Conservation (phyloP, 1,140 invertebrate genomes). For the Ostrea denselamellosa region DNA sequence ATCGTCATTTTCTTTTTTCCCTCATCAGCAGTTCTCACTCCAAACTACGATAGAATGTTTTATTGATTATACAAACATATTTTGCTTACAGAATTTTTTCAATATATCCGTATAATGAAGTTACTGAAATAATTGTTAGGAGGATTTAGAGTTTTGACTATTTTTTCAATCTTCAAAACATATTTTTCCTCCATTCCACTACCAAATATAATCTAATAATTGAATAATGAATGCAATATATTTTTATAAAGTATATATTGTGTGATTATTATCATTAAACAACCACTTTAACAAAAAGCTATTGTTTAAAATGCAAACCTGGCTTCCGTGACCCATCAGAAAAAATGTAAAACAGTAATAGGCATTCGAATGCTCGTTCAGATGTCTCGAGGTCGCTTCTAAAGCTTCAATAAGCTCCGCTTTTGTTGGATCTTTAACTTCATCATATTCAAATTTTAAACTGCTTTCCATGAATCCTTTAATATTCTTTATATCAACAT, state of each 20-base stretch:
- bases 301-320: neutral
- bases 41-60: conserved; percentile 16
- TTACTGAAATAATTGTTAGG: too few species aligned
- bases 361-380: neutral
- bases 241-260: neutral
- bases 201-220: neutral
- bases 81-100: neutral
- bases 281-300: neutral
- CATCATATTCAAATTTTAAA: neutral
- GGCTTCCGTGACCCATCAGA: conserved; percentile 31
- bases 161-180: too few species aligned
- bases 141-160: too few species aligned
- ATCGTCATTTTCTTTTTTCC: conserved; percentile 44
- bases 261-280: too few species aligned
- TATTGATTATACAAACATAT: neutral
- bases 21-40: conserved; percentile 17
- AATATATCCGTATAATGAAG: too few species aligned
- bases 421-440: conserved; percentile 26
- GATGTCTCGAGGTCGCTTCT: neutral
- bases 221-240: too few species aligned
- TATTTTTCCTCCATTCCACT: neutral
- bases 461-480: conserved; percentile 6
- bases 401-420: neutral
- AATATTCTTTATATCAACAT: conserved; percentile 18
- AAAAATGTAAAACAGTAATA: conserved; percentile 43